These are phyloP conservation scores for Goniozus legneri DNA, from an alignment of 1,140 invertebrate species.

Conservation along the genomic window DNA sequence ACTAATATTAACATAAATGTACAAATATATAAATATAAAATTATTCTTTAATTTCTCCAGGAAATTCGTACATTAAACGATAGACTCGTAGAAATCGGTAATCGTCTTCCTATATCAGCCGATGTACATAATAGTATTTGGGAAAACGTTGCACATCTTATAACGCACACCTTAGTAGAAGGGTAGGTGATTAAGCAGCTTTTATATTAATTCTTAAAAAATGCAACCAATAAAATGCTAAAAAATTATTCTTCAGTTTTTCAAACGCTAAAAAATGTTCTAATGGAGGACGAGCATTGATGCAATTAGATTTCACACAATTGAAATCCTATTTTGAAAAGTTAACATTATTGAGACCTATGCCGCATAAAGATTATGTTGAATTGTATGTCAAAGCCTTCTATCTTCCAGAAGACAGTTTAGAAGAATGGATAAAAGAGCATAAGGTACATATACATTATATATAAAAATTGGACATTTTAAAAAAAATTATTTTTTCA, in stretches of 20 bases:
- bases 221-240: background rate
- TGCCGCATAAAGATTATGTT: constrained; percentile 87
- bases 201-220: constrained; percentile 3
- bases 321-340: constrained; percentile 88
- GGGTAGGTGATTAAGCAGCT: constrained; percentile 65
- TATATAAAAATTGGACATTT: constrained; percentile 3
- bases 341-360: constrained; percentile 75
- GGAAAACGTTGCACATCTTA: constrained; percentile 81
- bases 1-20: background rate
- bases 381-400: constrained; percentile 95
- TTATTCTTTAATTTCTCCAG: constrained; percentile 46
- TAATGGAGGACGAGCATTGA: constrained; percentile 90
- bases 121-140: constrained; percentile 74
- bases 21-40: background rate
- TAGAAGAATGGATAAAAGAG: constrained; percentile 86
- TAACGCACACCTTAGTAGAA: constrained; percentile 86
- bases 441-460: constrained; percentile 70
- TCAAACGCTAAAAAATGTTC: constrained; percentile 90
- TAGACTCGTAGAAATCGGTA: constrained; percentile 68
- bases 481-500: constrained; percentile 42
- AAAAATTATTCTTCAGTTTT: constrained; percentile 60
- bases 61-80: constrained; percentile 77
- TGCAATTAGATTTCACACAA: constrained; percentile 98
- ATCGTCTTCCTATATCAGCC: constrained; percentile 66
- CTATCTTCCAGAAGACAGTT: constrained; percentile 82